These are phyloP conservation scores for Plutella xylostella DNA, from an alignment of 2,888 invertebrate species.

Conservation along the genomic window DNA sequence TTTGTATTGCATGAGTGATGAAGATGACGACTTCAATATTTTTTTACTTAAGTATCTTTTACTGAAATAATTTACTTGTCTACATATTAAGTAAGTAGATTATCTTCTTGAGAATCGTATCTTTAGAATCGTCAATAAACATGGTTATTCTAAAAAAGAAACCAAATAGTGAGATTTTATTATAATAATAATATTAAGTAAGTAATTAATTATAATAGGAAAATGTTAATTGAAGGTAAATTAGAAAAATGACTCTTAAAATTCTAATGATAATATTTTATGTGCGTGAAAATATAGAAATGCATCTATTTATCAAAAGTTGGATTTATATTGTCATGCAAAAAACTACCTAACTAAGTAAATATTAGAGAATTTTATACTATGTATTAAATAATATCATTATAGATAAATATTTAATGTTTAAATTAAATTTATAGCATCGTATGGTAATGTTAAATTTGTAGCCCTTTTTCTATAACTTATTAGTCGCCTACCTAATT, in stretches of 20 bases:
- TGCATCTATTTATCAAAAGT: slow-evolving; percentile 33
- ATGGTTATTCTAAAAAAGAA: not conserved
- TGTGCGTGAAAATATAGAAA: slow-evolving; percentile 23
- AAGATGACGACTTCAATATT: no score
- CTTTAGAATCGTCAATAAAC: not conserved
- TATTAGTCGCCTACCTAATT: no score
- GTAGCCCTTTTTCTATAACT: no score
- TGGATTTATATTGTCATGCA: slow-evolving; percentile 35
- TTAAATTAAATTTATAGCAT: no score
- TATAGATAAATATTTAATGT: not conserved
- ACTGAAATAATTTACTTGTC: no score
- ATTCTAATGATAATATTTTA: slow-evolving; percentile 19
- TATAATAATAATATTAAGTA: slow-evolving; percentile 22
- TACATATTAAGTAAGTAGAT: no score
- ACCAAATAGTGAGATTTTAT: slow-evolving; percentile 49
- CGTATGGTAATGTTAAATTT: no score
- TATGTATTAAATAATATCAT: slow-evolving; percentile 6
- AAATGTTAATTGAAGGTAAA: slow-evolving; percentile 14
- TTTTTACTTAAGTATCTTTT: no score
- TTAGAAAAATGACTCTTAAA: no score
- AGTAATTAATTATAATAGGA: slow-evolving; percentile 5
- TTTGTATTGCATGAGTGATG: no score
- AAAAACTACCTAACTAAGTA: slow-evolving; percentile 17
- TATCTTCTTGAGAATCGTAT: no score
- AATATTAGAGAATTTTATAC: slow-evolving; percentile 31